Percentiles rank a stretch among this genome's conserved stretches.
Evolutionary conservation across 2,113 vertebrate genomes (phyloP).

Genomic region (Chaetodon trifascialis): DNA sequence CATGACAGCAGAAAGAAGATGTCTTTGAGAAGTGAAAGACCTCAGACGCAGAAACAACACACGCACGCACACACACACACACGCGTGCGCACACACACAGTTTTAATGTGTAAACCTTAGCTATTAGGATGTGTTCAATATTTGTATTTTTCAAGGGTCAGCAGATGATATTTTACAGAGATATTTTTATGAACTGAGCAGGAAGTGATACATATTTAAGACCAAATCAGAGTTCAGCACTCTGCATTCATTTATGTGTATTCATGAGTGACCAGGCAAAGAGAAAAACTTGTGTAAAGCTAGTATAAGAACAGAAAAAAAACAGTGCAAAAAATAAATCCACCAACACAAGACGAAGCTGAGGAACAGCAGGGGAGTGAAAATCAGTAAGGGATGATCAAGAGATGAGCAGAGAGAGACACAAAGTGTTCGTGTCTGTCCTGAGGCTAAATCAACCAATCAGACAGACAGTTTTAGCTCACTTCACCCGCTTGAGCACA

Average conservation of each 20-base stretch:
- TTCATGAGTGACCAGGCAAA: too few relatives aligned
- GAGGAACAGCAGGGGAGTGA: background rate
- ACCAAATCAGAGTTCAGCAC: background rate
- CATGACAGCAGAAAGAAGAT: background rate
- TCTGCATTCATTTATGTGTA: too few relatives aligned
- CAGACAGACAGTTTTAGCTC: background rate
- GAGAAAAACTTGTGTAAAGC: background rate
- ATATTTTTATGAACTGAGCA: background rate
- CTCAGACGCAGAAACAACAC: background rate
- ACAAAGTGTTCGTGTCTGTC: background rate
- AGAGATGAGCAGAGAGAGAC: background rate
- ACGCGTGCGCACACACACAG: background rate
- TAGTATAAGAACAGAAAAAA: background rate
- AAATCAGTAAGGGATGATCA: background rate
- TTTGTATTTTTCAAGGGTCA: too few relatives aligned
- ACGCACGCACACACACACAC: background rate
- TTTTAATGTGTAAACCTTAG: constrained; percentile 5
- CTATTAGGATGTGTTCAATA: background rate
- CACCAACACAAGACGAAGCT: background rate
- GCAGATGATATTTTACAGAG: background rate
- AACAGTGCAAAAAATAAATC: background rate
- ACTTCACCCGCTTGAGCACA: background rate
- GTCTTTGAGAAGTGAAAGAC: background rate
- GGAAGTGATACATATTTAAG: background rate
- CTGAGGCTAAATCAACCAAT: background rate